phyloP scores from a whole-genome alignment of 2,888 invertebrate species.

The Liposcelis brunnea region DNA sequence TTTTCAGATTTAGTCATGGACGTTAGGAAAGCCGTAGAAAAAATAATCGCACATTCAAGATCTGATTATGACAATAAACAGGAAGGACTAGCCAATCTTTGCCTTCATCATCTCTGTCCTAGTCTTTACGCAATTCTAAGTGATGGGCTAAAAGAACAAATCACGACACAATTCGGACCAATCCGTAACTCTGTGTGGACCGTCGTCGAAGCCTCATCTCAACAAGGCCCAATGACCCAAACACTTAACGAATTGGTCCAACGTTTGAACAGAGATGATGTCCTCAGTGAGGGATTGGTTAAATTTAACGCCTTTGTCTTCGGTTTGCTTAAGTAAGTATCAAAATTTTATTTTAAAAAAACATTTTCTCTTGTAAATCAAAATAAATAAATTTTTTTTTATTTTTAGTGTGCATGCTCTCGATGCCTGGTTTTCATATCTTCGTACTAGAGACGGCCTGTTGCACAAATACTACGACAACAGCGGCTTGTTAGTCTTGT shows the following conservation, averaged over 20 bases:
- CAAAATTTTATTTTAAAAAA: conserved; percentile 8
- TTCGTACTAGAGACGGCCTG: conserved; percentile 66
- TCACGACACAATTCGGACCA: conserved; percentile 71
- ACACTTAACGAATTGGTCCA: conserved; percentile 68
- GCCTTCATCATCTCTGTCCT: conserved; percentile 41
- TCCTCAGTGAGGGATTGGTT: conserved; percentile 63
- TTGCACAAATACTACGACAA: conserved; percentile 62
- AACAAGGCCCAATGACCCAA: conserved; percentile 68
- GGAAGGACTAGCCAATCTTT: not conserved
- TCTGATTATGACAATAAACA: not conserved
- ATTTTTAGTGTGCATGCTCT: conserved; percentile 46
- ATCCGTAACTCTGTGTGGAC: conserved; percentile 80
- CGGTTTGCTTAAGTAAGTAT: conserved; percentile 63
- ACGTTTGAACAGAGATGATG: conserved; percentile 65
- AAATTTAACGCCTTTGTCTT: conserved; percentile 81
- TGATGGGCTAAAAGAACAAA: conserved; percentile 64
- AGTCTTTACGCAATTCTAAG: conserved; percentile 67
- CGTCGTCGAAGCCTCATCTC: conserved; percentile 73
- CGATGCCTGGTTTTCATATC: conserved; percentile 78
- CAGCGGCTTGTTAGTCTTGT: conserved; percentile 50
- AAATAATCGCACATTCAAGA: conserved; percentile 41
- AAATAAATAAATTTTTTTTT: conserved; percentile 5
- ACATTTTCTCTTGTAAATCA: conserved; percentile 6
- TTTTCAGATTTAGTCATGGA: conserved; percentile 49
- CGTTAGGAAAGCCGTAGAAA: conserved; percentile 56